Conservation (phyloP, 2,113 vertebrate genomes). For the Oncorhynchus kisutch region DNA sequence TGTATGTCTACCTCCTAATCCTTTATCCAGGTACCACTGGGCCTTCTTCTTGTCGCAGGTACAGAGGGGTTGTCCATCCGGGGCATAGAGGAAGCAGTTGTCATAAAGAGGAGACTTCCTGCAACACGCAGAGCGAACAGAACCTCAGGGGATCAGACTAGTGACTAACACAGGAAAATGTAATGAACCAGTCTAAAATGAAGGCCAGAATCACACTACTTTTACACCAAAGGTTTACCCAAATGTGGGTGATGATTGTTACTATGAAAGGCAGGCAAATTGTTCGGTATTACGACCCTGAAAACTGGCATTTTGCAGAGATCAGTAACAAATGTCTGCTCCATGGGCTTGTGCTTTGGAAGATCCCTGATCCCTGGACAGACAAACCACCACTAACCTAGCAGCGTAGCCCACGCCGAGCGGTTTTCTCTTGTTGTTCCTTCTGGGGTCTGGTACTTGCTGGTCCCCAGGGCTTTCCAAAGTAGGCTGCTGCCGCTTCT, state of each 20-base stretch:
- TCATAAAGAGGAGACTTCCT: constrained; percentile 97
- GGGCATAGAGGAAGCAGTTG: constrained; percentile 96
- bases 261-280: no score
- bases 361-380: no score
- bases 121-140: constrained; percentile 17
- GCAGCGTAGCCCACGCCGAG: constrained; percentile 90
- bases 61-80: constrained; percentile 93
- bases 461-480: constrained; percentile 74
- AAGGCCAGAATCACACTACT: no score
- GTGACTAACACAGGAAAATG: no score
- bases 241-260: no score
- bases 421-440: constrained; percentile 82
- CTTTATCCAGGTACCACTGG: constrained; percentile 97
- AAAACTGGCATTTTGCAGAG: no score
- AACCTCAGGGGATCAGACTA: background rate
- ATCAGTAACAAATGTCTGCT: no score
- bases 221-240: no score
- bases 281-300: no score
- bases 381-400: constrained; percentile 70
- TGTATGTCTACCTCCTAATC: constrained; percentile 84
- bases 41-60: constrained; percentile 98
- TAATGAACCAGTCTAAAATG: no score
- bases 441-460: constrained; percentile 85
- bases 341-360: no score
- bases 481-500: constrained; percentile 43